Evolutionary conservation across 2,888 invertebrate species (phyloP), one percentile per base, ranked within the genome.

Genomic region (Drosophila sordidula): DNA sequence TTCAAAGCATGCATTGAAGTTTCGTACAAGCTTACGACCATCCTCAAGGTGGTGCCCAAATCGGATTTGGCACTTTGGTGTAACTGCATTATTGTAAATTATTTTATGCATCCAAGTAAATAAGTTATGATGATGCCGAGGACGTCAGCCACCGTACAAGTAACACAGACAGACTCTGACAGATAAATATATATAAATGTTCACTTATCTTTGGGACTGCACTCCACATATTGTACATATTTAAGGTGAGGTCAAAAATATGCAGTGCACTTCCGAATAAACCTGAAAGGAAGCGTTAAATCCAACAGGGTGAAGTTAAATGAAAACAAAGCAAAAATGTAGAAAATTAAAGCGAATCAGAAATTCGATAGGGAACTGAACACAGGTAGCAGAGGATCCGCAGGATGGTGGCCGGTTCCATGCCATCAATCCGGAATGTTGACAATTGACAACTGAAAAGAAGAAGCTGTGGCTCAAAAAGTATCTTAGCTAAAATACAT

Each of bases 371-470:
- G 38, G 44, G 38, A 51, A 51, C 62, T 64, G 49, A 68, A 56
- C 61, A 44, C 54, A 69, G 57, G 41, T 61, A 52, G 36, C 25
- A 12, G 14, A 5, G 56, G 45, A 52, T 42, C 42, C 25, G 34
- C 26, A 25, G 22, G 32, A 22, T 5, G 38, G 26, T 41, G 42
- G 1, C 6, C 16, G 49, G 14, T 22, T 34, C 32, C 44, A 25
- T 68, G 46, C 38, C 49, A 44, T 58, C 89, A 89, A 87, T 87
- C 71, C 69, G 49, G 68, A 85, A 80, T 68, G 75, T 66, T 87
- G 88, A 80, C 89, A 86, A 86, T 89, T 89, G 89, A 71, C 82
- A 76, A 73, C 72, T n/a, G n/a, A n/a, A 66, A 68, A 59, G 66
- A 73, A 55, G 32, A 67, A 70, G 70, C 67, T 64, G 38, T 62